phyloP scores from a whole-genome alignment of 2,888 invertebrate species.

The Glyphotaelius pellucidus region DNA sequence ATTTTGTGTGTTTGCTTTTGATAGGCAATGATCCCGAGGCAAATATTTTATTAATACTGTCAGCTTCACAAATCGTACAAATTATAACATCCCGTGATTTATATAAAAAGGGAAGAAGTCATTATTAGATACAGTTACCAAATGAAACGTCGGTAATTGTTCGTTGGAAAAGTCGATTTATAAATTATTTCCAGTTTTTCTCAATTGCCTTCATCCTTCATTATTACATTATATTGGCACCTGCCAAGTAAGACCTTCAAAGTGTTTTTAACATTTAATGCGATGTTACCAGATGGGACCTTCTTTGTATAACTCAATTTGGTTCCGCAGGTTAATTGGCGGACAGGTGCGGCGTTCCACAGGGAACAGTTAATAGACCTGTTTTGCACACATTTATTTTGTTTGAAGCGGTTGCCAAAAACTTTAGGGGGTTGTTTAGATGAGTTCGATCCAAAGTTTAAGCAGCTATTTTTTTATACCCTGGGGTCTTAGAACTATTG shows the following conservation, averaged over 20 bases:
- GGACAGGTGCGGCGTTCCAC: neutral
- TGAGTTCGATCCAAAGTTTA: neutral
- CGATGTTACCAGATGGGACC: neutral
- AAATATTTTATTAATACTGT: no score
- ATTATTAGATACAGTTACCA: no score
- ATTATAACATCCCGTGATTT: no score
- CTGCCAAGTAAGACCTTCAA: neutral
- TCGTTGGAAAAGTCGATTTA: no score
- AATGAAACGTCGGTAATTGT: no score
- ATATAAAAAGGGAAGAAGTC: no score
- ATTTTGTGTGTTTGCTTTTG: no score
- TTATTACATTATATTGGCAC: neutral
- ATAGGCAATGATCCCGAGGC: no score
- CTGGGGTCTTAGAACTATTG: neutral
- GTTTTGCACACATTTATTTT: neutral
- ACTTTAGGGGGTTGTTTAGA: neutral
- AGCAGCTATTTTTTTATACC: neutral
- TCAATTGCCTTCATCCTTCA: neutral
- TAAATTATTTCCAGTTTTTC: neutral
- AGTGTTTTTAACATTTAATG: neutral
- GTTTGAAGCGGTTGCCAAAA: neutral
- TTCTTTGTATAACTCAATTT: neutral
- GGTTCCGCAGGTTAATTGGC: neutral
- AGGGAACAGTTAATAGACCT: neutral
- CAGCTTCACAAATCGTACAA: no score